Base-by-base conservation (phyloP, 1,140 invertebrate species). In the Notospermus geniculatus region DNA sequence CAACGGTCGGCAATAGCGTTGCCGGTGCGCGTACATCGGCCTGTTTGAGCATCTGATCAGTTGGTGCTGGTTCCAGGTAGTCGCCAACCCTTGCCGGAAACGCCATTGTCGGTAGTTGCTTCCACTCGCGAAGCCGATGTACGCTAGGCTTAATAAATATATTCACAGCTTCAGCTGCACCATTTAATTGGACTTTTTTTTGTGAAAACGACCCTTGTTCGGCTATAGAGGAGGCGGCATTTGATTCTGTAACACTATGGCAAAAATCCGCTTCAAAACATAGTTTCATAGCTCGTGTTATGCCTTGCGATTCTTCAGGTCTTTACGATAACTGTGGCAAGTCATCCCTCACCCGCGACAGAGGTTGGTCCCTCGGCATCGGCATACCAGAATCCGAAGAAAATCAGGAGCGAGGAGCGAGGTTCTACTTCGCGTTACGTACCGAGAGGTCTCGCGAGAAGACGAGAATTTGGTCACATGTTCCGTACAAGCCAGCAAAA, bases 261-360 rank as follows among this genome's bases (percentile, higher is more conserved):
- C 28, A 36, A 29, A 55, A 23, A 7, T 41, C 15, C 15, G 22
- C 19, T 32, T 58, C 43, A 17, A 23, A 13, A 43, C 25, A 23
- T 30, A 27, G 53, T 57, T 30, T 22, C 22, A 25, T 39, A 27
- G 22, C 22, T 25, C 54, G 1, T 59, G 27, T 4, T 59, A 22
- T 28, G n/a, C 23, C 17, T 60, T n/a, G n/a, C n/a, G n/a, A n/a
- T 28, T 46, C 64, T 66, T 17, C 63, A 72, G 70, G 56, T 15
- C 41, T 72, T 15, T 53, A 60, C 13, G 68, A 72, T 57, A 54
- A 64, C 4, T 72, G 70, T 43, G 60, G 45, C 36, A 56, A 60
- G 0, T 27, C 62, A 17, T 39, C 45, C 17, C n/a, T 62, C 0
- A 27, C 53, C 2, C 22, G 28, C 7, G 46, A 54, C 15, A 64